Conservation (phyloP, 1,140 invertebrate species). For the Chymomyza costata region DNA sequence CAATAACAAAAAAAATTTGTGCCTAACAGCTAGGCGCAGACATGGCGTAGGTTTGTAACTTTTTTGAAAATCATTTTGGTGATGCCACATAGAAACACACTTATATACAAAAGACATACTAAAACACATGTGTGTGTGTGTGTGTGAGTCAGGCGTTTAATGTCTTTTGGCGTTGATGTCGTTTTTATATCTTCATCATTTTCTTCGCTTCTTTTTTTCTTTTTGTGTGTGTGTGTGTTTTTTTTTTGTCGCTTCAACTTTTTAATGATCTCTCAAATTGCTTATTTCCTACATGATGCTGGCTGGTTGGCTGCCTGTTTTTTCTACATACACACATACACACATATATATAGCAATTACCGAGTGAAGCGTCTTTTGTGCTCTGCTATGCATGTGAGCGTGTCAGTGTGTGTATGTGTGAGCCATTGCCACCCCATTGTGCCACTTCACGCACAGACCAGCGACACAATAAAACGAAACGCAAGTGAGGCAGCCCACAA, state of each 20-base stretch:
- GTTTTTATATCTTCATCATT: conserved; percentile 59
- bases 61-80: no score
- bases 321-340: conserved; percentile 10
- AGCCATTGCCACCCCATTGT: not conserved
- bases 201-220: conserved; percentile 17
- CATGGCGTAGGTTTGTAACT: no score
- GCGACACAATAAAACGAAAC: conserved; percentile 35
- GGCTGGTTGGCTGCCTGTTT: conserved; percentile 41
- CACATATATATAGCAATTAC: no score
- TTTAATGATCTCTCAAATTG: conserved; percentile 73
- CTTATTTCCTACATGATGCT: conserved; percentile 70
- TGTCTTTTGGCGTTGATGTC: conserved; percentile 58
- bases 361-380: no score
- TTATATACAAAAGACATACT: no score
- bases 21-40: no score
- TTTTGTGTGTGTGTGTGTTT: conserved; percentile 9
- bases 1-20: no score
- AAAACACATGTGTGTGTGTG: conserved; percentile 3
- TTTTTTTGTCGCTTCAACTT: conserved; percentile 63
- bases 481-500: no score
- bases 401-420: conserved; percentile 1
- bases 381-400: conserved; percentile 4
- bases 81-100: no score
- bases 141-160: conserved; percentile 46
- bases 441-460: conserved; percentile 38